Evolutionary conservation across 2,113 vertebrate genomes (phyloP), one percentile per base, ranked within the genome.

Genomic region (Budorcas taxicolor): DNA sequence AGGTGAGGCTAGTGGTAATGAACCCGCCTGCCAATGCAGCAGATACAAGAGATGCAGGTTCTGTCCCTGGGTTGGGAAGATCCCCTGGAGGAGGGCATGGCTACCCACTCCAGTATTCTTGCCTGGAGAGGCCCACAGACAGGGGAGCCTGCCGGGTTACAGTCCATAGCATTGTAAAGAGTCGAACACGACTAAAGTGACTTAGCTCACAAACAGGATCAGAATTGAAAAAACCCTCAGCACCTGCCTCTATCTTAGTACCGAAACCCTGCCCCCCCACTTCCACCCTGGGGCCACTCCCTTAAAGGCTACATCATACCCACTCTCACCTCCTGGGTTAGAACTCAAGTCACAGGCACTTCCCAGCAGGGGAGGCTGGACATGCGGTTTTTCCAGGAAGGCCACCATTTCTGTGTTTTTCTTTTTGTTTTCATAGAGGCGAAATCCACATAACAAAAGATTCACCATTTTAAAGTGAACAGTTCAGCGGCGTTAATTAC

Each of bases 261-360:
- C 25, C 11, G 31, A 9, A 0, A 0, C 33, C 27, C 40, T 0
- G 6, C 36, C 13, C 62, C 62, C 45, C 31, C 31, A 23, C 31
- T 23, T 33, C 47, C 29, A 12, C 16, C 50, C 47, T 40, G 36
- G 23, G 23, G 71, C 31, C 31, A 9, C 45, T 29, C 78, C 25
- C 45, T 80, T 71, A 31, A n/a, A 47, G 67, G 47, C 64, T 19
- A 11, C 1, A 12, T 53, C 76, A 15, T 53, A 15, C 71, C 25
- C 31, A 19, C 53, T 50, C 43, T 1, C 57, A 3, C 29, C 27
- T 82, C 27, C 67, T 5, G 8, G 25, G 45, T 10, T 33, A 23
- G 47, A 33, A 17, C 43, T 40, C 17, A 27, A 27, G 12, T 74
- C 67, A n/a, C 1, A 0, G 12, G 43, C 29, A 3, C 50, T 10